A percentile compares a stretch with the other conserved stretches of the same genome.
Conservation (phyloP, 2,113 vertebrate genomes). For the Aplodontia rufa region DNA sequence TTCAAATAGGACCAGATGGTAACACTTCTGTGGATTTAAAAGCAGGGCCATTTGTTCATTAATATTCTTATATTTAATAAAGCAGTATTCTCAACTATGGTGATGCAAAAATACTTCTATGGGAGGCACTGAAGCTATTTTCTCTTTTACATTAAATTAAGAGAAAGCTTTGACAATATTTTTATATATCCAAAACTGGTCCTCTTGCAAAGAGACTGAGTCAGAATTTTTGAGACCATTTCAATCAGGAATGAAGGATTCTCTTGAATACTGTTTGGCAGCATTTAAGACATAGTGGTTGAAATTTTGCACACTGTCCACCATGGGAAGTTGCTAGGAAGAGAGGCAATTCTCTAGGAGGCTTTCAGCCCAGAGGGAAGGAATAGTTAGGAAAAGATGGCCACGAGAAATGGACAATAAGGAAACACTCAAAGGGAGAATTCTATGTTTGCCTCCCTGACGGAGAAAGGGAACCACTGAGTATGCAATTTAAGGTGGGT, state of each 20-base stretch:
- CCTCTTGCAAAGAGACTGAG: neutral
- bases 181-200: neutral
- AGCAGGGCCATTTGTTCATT: neutral
- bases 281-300: neutral
- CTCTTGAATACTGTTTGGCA: neutral
- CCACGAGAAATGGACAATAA: neutral
- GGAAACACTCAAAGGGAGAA: neutral
- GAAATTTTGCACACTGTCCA: neutral
- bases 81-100: neutral
- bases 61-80: neutral
- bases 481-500: neutral
- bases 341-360: neutral
- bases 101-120: neutral
- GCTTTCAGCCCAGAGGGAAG: neutral
- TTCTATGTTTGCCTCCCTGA: neutral
- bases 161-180: neutral
- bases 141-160: neutral
- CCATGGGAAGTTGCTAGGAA: neutral
- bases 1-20: neutral
- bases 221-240: neutral
- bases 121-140: neutral
- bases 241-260: neutral
- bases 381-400: neutral
- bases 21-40: neutral
- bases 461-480: neutral